phyloP scores from a whole-genome alignment of 2,888 invertebrate genomes.

The Pardosa pseudoannulata region DNA sequence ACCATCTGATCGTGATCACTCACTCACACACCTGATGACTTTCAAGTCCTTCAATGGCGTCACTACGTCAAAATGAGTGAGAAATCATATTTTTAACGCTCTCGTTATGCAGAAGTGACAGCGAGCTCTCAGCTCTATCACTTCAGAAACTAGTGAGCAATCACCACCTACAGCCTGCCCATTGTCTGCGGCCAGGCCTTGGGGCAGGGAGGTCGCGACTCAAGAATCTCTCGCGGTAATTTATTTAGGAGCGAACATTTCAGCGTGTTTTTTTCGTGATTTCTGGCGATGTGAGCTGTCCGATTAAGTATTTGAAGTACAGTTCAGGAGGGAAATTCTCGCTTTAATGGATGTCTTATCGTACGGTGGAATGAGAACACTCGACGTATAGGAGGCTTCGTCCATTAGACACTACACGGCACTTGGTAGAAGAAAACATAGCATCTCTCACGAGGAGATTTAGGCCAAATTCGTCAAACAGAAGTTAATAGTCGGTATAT shows the following conservation, averaged over 20 bases:
- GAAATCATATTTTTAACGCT: constrained; percentile 5
- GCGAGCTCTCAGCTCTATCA: background rate
- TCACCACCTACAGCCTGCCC: background rate
- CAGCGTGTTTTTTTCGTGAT: background rate
- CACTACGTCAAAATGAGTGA: background rate
- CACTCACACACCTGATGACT: too few relatives aligned
- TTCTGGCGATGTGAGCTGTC: background rate
- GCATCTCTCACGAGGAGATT: too few relatives aligned
- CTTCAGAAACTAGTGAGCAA: background rate
- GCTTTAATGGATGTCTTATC: background rate
- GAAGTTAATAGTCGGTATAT: too few relatives aligned
- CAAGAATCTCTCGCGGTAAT: constrained; percentile 12
- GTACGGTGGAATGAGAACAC: background rate
- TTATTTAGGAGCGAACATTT: background rate
- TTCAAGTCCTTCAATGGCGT: too few relatives aligned
- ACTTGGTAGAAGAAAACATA: too few relatives aligned
- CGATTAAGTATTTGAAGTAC: background rate
- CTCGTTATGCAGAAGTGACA: constrained; percentile 6
- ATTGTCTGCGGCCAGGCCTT: background rate
- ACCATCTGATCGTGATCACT: too few relatives aligned
- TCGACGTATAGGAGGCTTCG: background rate
- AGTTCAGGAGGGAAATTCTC: background rate
- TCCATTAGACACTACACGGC: too few relatives aligned
- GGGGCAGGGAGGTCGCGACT: background rate
- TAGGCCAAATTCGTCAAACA: too few relatives aligned